Evolutionary conservation across 2,113 vertebrate genomes (phyloP).

Genomic region (Taurulus bubalis): DNA sequence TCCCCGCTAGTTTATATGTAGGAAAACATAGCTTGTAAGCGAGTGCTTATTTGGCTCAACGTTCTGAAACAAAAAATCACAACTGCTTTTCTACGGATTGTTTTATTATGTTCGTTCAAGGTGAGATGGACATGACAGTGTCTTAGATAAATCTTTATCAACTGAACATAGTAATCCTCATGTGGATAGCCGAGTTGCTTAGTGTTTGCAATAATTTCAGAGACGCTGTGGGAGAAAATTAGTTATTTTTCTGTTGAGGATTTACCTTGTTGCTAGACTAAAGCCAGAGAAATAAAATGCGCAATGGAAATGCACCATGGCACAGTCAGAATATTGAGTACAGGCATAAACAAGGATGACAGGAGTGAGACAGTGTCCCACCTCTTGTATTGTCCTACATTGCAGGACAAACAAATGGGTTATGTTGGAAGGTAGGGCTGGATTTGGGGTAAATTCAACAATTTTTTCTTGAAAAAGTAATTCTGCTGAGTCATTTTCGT

Average conservation of each 20-base stretch:
- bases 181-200: not conserved
- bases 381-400: not conserved
- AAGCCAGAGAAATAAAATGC: not conserved
- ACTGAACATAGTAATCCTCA: slow-evolving; percentile 4
- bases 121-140: not conserved
- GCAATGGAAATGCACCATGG: not conserved
- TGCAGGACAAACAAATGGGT: not conserved
- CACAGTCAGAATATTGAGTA: not conserved
- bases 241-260: not conserved
- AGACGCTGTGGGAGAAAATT: not conserved
- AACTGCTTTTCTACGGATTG: not conserved
- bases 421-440: no score
- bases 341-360: not conserved
- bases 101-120: not conserved
- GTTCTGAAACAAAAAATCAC: not conserved
- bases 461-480: not conserved
- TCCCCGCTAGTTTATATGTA: not conserved
- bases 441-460: not conserved
- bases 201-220: slow-evolving; percentile 7
- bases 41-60: not conserved
- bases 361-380: not conserved
- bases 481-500: not conserved
- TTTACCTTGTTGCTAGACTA: not conserved
- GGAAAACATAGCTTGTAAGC: not conserved
- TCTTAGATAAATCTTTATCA: not conserved